A percentile compares a stretch with the other conserved stretches of the same genome.
Conservation (phyloP, 1,140 invertebrate species). For the Drosophila murphyi region DNA sequence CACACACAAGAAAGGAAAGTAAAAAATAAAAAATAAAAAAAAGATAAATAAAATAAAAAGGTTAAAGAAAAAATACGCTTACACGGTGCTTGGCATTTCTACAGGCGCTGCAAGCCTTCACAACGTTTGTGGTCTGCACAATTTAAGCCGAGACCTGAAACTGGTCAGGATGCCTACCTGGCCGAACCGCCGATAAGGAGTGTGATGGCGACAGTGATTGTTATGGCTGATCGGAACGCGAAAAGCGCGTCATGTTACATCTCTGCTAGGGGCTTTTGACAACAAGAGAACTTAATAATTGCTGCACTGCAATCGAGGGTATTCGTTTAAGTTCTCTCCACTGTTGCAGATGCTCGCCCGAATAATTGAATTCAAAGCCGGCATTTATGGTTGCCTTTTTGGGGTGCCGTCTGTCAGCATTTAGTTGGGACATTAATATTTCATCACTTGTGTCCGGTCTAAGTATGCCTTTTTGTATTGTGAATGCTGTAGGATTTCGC, state of each 20-base stretch:
- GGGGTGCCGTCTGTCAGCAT: constrained; percentile 25
- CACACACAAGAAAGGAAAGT: constrained; percentile 5
- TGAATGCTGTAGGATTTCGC: constrained; percentile 42
- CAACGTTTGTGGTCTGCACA: constrained; percentile 42
- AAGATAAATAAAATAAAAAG: constrained; percentile 6
- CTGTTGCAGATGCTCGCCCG: constrained; percentile 5
- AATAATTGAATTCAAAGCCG: constrained; percentile 69
- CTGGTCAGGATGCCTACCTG: constrained; percentile 1
- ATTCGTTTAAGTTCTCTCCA: background rate
- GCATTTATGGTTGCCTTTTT: constrained; percentile 27
- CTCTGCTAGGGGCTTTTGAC: constrained; percentile 47
- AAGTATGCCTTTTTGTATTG: constrained; percentile 54
- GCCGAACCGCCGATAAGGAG: constrained; percentile 23
- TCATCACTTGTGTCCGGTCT: constrained; percentile 56
- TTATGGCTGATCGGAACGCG: constrained; percentile 37
- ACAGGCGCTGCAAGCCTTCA: constrained; percentile 16
- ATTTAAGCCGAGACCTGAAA: constrained; percentile 21
- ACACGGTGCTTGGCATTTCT: constrained; percentile 47
- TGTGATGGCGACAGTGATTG: constrained; percentile 56
- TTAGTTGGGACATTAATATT: constrained; percentile 62
- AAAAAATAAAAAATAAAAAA: constrained; percentile 15
- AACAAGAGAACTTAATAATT: constrained; percentile 61
- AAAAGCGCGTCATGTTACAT: constrained; percentile 20
- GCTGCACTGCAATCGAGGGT: constrained; percentile 48
- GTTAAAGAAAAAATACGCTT: constrained; percentile 41